These are phyloP conservation scores for Zaprionus davidi DNA, from an alignment of 1,140 invertebrate species.

Conservation along the genomic window DNA sequence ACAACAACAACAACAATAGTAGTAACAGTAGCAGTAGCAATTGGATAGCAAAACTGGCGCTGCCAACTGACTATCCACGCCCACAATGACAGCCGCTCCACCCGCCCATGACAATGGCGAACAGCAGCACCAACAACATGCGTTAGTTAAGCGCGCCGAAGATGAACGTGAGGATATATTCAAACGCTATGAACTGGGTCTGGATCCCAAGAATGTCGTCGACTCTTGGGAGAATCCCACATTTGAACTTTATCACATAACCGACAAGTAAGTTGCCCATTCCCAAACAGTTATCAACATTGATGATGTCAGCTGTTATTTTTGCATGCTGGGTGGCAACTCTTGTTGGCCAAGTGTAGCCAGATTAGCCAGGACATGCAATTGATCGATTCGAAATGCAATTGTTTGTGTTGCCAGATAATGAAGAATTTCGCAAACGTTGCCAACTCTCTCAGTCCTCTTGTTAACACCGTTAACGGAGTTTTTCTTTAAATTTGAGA, in stretches of 20 bases:
- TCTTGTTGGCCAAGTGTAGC: neutral
- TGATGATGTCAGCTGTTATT: slow-evolving; percentile 33
- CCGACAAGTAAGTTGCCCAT: slow-evolving; percentile 88
- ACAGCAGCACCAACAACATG: slow-evolving; percentile 67
- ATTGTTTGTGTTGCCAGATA: neutral
- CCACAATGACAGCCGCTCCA: slow-evolving; percentile 56
- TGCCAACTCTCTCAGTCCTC: neutral
- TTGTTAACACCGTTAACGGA: too few species aligned
- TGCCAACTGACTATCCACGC: slow-evolving; percentile 26
- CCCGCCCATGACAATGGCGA: slow-evolving; percentile 66
- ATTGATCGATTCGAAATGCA: neutral
- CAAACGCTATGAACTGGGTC: slow-evolving; percentile 95
- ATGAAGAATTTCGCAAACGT: neutral
- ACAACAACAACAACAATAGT: slow-evolving; percentile 1
- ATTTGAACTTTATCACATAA: slow-evolving; percentile 97
- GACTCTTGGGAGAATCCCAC: slow-evolving; percentile 99
- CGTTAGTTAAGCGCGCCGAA: slow-evolving; percentile 90
- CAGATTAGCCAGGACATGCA: slow-evolving; percentile 1
- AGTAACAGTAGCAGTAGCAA: slow-evolving; percentile 17
- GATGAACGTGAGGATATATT: slow-evolving; percentile 98
- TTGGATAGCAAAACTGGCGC: slow-evolving; percentile 42
- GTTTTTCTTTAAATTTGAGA: neutral
- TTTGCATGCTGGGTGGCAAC: neutral
- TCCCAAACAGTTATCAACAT: neutral
- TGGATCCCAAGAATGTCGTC: slow-evolving; percentile 95